Conservation (phyloP, 1,140 invertebrate species). For the Nasonia giraulti region DNA sequence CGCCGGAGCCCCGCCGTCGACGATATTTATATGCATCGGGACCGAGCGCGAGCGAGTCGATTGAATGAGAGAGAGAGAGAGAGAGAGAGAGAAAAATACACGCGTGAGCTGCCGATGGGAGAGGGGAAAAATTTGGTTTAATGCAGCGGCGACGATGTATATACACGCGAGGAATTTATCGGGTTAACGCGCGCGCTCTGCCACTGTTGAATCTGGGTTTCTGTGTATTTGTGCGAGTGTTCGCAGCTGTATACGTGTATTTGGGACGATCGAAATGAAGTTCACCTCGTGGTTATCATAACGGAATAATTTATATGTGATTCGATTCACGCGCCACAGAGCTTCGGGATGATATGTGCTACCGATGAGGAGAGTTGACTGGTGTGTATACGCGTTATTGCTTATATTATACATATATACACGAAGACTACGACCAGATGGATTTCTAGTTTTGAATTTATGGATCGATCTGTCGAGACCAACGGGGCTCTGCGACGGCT, state of each 20-base stretch:
- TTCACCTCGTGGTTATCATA: slow-evolving; percentile 23
- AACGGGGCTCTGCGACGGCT: neutral
- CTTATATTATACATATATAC: neutral
- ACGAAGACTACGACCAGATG: neutral
- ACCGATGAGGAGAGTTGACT: neutral
- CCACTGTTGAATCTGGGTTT: neutral
- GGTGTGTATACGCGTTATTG: slow-evolving; percentile 8
- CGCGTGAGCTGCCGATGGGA: neutral
- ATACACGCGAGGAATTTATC: slow-evolving; percentile 14
- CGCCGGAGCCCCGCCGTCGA: neutral
- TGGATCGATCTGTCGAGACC: neutral
- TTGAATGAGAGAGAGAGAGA: neutral
- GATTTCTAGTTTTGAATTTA: neutral
- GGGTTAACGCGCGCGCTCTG: neutral
- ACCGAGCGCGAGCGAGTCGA: neutral
- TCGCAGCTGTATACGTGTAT: neutral
- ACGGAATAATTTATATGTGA: slow-evolving; percentile 45
- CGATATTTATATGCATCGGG: slow-evolving; percentile 10
- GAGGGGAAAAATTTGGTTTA: slow-evolving; percentile 42
- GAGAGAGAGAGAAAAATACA: slow-evolving; percentile 40
- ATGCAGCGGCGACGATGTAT: neutral
- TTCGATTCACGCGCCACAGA: neutral
- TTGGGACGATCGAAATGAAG: slow-evolving; percentile 11
- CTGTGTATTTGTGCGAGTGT: neutral
- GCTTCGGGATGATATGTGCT: neutral